Conservation (phyloP, 2,888 invertebrate species). For the Limnephilus lunatus region DNA sequence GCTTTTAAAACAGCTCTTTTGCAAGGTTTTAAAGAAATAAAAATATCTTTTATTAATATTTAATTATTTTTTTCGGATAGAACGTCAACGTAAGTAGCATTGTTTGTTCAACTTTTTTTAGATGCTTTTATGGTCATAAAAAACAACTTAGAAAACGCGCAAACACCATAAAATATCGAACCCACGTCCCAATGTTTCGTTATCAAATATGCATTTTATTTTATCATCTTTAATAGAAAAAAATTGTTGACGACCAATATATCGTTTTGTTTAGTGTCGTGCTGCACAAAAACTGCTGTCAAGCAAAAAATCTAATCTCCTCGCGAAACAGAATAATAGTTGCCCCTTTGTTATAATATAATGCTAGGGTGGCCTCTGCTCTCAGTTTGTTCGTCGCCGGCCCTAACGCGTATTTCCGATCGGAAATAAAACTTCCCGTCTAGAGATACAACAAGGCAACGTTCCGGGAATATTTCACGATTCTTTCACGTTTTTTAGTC, state of each 20-base stretch:
- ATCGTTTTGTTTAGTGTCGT: background rate
- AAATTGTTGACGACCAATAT: background rate
- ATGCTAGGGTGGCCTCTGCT: background rate
- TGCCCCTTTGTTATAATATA: background rate
- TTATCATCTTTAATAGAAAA: background rate
- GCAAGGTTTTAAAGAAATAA: too few relatives aligned
- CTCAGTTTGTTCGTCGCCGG: background rate
- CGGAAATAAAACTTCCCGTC: constrained; percentile 55
- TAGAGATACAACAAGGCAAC: constrained; percentile 28
- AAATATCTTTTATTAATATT: too few relatives aligned
- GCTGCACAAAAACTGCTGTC: background rate
- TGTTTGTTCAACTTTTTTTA: too few relatives aligned
- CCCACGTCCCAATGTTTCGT: too few relatives aligned
- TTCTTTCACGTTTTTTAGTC: background rate
- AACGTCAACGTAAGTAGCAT: too few relatives aligned
- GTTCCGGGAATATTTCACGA: constrained; percentile 40
- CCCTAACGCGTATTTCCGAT: constrained; percentile 46
- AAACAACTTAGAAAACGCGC: too few relatives aligned
- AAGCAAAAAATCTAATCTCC: background rate
- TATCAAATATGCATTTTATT: too few relatives aligned
- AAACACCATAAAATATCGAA: too few relatives aligned
- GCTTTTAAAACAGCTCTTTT: too few relatives aligned
- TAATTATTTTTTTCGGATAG: too few relatives aligned
- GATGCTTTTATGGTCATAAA: too few relatives aligned
- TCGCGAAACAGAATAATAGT: background rate